These are phyloP conservation scores for Ptychobarbus kaznakovi DNA, from an alignment of 2,797 vertebrate species.

Conservation along the genomic window DNA sequence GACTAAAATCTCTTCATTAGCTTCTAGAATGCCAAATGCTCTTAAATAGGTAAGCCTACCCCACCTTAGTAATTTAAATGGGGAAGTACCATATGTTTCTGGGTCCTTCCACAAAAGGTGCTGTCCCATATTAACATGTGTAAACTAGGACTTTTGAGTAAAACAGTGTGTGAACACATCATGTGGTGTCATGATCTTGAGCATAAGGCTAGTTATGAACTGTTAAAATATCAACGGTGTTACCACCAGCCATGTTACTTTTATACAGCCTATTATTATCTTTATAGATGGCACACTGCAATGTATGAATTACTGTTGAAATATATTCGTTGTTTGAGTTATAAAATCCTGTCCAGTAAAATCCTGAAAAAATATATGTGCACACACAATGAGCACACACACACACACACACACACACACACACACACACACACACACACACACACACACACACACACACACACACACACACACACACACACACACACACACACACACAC, in stretches of 20 bases:
- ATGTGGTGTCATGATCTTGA: background rate
- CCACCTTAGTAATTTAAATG: background rate
- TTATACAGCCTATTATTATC: too few species aligned
- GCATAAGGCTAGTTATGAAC: background rate
- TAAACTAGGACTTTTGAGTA: background rate
- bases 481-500: background rate
- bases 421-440: constrained; percentile 6
- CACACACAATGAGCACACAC: constrained; percentile 4
- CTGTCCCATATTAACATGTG: background rate
- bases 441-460: background rate
- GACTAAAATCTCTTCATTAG: background rate
- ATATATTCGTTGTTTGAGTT: too few species aligned
- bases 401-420: background rate
- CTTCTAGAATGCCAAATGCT: background rate
- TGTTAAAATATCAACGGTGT: background rate
- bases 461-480: background rate
- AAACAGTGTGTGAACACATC: background rate
- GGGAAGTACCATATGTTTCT: background rate
- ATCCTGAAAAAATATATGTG: too few species aligned
- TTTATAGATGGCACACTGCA: too few species aligned
- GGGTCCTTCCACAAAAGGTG: background rate
- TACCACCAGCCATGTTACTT: background rate
- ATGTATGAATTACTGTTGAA: too few species aligned
- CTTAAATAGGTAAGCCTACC: background rate
- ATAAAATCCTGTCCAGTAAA: too few species aligned